phyloP scores from a whole-genome alignment of 2,113 vertebrate genomes.

The Pygoscelis antarcticus region DNA sequence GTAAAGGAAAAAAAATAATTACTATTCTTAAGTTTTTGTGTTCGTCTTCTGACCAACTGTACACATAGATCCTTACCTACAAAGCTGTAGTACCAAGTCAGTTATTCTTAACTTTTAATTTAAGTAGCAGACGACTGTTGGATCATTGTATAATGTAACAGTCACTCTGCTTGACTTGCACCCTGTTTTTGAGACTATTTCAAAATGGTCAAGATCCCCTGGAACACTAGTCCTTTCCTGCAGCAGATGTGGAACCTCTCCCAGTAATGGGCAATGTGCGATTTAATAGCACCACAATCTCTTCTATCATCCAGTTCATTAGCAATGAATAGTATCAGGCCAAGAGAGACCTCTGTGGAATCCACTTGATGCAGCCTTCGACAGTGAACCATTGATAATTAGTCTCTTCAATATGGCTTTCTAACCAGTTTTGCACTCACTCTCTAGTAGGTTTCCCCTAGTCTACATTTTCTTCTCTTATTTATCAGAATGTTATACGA shows the following conservation, averaged over 20 bases:
- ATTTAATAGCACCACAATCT: not conserved
- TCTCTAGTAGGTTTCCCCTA: not conserved
- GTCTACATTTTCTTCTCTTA: not conserved
- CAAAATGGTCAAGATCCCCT: not conserved
- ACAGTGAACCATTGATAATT: not conserved
- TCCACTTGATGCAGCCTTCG: not conserved
- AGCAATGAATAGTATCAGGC: not conserved
- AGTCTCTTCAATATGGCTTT: not conserved
- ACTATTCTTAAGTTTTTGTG: not conserved
- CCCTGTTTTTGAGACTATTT: not conserved
- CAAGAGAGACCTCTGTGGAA: not conserved
- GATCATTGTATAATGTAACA: not conserved
- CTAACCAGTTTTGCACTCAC: not conserved
- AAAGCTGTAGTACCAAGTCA: not conserved
- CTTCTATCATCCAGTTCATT: not conserved
- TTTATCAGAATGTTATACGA: slow-evolving; percentile 4
- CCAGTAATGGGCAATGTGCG: not conserved
- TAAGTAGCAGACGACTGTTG: not conserved
- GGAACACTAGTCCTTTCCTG: not conserved
- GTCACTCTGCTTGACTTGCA: not conserved
- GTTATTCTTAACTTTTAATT: not conserved
- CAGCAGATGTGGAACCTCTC: not conserved
- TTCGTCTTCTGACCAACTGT: not conserved
- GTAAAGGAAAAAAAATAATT: not conserved
- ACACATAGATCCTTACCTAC: not conserved